Conservation (phyloP, 2,888 invertebrate species). For the Hipparchia sbordonii region DNA sequence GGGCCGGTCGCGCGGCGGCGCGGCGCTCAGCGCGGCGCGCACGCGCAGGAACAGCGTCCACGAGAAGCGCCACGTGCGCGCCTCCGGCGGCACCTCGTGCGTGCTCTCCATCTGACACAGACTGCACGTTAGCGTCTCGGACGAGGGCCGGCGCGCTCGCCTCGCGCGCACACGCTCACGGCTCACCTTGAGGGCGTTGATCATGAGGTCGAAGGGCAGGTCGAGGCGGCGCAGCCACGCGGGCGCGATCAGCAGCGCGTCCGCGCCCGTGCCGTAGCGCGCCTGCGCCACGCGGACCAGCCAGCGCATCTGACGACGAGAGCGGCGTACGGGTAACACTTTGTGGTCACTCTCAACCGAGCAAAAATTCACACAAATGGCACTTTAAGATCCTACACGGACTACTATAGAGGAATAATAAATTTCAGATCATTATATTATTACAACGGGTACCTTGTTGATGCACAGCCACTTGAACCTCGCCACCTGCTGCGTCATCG, state of each 20-base stretch:
- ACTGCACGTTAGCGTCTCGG: too few relatives aligned
- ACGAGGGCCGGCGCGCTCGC: too few relatives aligned
- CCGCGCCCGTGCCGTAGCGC: background rate
- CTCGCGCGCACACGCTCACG: too few relatives aligned
- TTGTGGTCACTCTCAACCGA: too few relatives aligned
- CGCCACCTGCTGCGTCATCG: too few relatives aligned
- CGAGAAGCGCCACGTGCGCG: background rate
- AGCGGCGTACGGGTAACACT: too few relatives aligned
- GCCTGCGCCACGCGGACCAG: background rate
- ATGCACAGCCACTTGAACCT: too few relatives aligned
- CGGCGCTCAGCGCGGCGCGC: background rate
- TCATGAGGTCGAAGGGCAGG: background rate
- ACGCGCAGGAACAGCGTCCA: constrained; percentile 3
- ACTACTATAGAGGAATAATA: too few relatives aligned
- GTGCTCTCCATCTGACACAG: background rate
- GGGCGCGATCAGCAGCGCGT: background rate
- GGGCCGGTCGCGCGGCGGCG: background rate
- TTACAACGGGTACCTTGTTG: too few relatives aligned
- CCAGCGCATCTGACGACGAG: background rate
- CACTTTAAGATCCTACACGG: too few relatives aligned
- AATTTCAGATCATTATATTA: too few relatives aligned
- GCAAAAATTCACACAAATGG: too few relatives aligned
- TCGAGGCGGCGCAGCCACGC: constrained; percentile 9
- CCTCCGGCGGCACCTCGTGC: background rate
- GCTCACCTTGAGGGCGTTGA: constrained; percentile 2